A percentile compares a stretch with the other conserved stretches of the same genome.
These are phyloP conservation scores for Neolamprologus toae DNA, from an alignment of 2,113 vertebrate species.

Conservation along the genomic window DNA sequence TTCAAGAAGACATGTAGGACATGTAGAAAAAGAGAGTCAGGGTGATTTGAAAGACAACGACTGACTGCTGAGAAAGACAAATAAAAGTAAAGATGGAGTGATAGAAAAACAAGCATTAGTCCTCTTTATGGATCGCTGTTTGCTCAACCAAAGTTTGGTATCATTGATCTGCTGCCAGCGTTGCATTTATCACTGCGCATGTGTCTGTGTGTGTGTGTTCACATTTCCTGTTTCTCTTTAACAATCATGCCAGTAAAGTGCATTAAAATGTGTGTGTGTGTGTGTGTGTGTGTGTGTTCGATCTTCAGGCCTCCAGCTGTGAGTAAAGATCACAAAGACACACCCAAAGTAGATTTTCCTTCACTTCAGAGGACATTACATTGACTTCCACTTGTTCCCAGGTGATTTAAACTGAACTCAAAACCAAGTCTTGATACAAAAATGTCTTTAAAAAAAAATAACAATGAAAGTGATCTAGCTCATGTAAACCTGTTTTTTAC, in stretches of 20 bases:
- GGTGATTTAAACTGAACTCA: not conserved
- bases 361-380: not conserved
- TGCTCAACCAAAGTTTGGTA: conserved; percentile 95
- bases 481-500: not conserved
- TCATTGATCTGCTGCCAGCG: conserved; percentile 94
- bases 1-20: not conserved
- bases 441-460: not conserved
- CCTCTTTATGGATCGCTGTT: conserved; percentile 92
- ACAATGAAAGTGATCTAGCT: not conserved
- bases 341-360: not conserved
- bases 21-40: not conserved
- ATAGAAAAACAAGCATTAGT: conserved; percentile 57
- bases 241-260: not conserved
- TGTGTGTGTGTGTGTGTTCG: not conserved
- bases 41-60: not conserved
- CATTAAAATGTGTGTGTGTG: not conserved
- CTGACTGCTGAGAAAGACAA: not conserved
- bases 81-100: not conserved
- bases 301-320: not conserved
- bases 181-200: conserved; percentile 71
- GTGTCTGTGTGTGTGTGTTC: not conserved
- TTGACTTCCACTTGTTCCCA: not conserved
- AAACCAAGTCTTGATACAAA: not conserved
- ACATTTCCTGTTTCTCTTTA: not conserved
- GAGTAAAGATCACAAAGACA: not conserved